Conservation (phyloP, 2,113 vertebrate genomes). For the Larimichthys polyactis region DNA sequence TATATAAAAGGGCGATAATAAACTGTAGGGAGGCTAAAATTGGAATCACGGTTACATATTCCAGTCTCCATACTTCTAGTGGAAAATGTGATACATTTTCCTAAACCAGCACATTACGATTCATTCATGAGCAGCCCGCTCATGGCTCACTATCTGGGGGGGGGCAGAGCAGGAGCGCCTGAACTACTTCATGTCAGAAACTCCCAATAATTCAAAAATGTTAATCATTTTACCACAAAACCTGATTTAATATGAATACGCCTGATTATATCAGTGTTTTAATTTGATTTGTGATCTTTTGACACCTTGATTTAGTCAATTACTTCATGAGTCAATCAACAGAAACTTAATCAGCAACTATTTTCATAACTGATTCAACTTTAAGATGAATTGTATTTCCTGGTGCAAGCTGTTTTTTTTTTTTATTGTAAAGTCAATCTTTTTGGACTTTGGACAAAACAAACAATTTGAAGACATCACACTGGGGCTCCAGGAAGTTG, state of each 20-base stretch:
- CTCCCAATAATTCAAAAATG: not conserved
- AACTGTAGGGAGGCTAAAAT: not conserved
- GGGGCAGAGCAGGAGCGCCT: not conserved
- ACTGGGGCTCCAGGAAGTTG: not conserved
- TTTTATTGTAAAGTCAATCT: not conserved
- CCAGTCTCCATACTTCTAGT: not conserved
- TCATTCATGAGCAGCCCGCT: not conserved
- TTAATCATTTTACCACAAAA: not conserved
- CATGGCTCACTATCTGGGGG: slow-evolving; percentile 1
- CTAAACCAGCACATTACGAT: not conserved
- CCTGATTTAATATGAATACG: not conserved
- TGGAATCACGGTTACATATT: not conserved
- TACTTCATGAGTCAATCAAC: not conserved
- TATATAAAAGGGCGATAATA: not conserved
- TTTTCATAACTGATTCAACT: not conserved
- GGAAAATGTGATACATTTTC: not conserved
- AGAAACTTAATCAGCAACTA: not conserved
- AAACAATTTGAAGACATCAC: not conserved
- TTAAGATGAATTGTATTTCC: no score
- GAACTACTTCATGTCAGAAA: not conserved
- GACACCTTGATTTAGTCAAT: not conserved
- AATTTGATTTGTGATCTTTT: not conserved
- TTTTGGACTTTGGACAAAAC: not conserved
- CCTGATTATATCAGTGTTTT: no score
- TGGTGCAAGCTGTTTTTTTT: not conserved